A percentile compares a stretch with the other conserved stretches of the same genome.
These are phyloP conservation scores for Notiomystis cincta DNA, from an alignment of 2,113 vertebrate species.

Conservation along the genomic window DNA sequence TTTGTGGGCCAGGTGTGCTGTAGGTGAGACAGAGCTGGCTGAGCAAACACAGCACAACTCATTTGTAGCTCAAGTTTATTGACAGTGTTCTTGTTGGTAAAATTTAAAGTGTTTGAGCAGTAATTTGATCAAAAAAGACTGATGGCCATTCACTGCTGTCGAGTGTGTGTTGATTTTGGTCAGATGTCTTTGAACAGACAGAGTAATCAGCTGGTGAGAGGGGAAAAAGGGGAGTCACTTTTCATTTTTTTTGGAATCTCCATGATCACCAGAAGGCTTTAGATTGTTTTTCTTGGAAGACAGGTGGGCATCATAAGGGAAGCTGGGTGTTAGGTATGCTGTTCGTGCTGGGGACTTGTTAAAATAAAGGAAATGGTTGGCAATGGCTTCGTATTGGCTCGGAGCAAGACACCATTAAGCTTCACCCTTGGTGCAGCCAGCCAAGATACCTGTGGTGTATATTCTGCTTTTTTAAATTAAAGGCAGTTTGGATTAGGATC, in stretches of 20 bases:
- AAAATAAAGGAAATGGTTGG: background rate
- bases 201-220: background rate
- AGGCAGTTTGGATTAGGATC: background rate
- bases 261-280: background rate
- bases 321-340: background rate
- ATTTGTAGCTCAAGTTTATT: background rate
- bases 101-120: background rate
- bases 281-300: conserved; percentile 19
- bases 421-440: background rate
- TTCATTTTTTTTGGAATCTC: background rate
- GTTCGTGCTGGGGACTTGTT: background rate
- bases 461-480: conserved; percentile 1
- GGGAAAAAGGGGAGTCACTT: background rate
- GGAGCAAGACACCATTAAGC: background rate
- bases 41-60: background rate
- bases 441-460: conserved; percentile 19
- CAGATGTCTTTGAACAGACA: background rate
- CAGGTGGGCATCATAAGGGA: background rate
- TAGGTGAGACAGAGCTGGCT: background rate
- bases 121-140: background rate
- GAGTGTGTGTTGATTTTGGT: background rate
- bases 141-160: background rate
- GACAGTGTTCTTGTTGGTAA: background rate
- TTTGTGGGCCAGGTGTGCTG: background rate
- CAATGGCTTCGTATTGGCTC: background rate